Evolutionary conservation across 2,797 vertebrate genomes (phyloP), one percentile per base, ranked within the genome.

Genomic region (Clangula hyemalis): DNA sequence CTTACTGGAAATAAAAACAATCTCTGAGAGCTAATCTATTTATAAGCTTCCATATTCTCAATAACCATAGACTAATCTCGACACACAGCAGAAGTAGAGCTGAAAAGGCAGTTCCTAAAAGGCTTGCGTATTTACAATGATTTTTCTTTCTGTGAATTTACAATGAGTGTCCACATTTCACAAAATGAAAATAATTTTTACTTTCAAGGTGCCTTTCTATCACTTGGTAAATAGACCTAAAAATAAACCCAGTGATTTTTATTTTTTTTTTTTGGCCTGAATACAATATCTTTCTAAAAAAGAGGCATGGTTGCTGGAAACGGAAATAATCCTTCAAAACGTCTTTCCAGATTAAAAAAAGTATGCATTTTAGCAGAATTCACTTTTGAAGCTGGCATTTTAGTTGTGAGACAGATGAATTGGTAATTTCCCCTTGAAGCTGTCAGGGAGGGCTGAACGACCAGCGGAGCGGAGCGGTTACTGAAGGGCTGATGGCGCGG

Each of bases 1-100:
- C 74, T 76, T 90, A 54, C 10, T 85, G 71, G 71, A 83, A 93
- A 84, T 56, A 61, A 74, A 90, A 86, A 57, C n/a, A 90, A 28
- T 79, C 64, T 89, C 57, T 75, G 72, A 82, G 39, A 82, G 19
- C 65, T 82, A 43, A 89, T 80, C 64, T 83, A n/a, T 91, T 96
- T 85, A 73, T 87, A 87, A 87, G 41, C 64, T 89, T 87, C 66
- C 7, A 5, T 69, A 30, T 89, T 93, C 68, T 93, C 58, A 36
- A 6, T 28, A 62, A 56, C 47, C 10, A 20, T 20, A 69, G 49
- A 54, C 34, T 30, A 64, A 16, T 57, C 47, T 60, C 36, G 83
- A 82, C 36, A n/a, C 11, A 6, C 18, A 66, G 39, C 5, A 70
- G 43, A 80, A 81, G 22, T 1, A 68, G 51, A 84, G 20, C 71